These are phyloP conservation scores for Drosophila peninsularis DNA, from an alignment of 2,888 invertebrate species.

Conservation along the genomic window DNA sequence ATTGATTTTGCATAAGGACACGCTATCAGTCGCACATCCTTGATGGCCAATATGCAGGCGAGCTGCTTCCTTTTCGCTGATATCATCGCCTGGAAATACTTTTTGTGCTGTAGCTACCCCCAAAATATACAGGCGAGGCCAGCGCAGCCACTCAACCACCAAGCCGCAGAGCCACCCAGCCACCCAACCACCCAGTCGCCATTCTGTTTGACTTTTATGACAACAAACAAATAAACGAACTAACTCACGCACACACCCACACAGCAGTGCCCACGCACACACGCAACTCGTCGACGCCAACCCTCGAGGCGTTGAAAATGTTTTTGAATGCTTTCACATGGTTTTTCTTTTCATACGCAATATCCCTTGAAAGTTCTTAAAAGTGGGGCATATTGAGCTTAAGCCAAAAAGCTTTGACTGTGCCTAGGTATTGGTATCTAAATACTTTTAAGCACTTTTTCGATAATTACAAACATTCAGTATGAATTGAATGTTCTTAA, in stretches of 20 bases:
- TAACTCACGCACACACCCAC: slow-evolving; percentile 25
- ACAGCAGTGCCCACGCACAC: slow-evolving; percentile 7
- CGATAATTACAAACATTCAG: no score
- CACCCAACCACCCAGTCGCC: slow-evolving; percentile 26
- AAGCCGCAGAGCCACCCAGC: slow-evolving; percentile 11
- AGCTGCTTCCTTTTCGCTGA: slow-evolving; percentile 40
- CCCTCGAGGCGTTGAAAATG: slow-evolving; percentile 31
- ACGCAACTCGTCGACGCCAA: slow-evolving; percentile 13
- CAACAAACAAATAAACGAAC: slow-evolving; percentile 54
- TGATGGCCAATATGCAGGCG: slow-evolving; percentile 54
- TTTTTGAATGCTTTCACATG: slow-evolving; percentile 44
- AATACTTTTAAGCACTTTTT: no score
- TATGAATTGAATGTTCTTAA: no score
- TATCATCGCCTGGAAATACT: slow-evolving; percentile 49
- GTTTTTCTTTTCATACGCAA: slow-evolving; percentile 10
- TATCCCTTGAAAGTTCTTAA: not conserved
- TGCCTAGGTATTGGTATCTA: no score
- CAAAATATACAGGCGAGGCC: slow-evolving; percentile 14
- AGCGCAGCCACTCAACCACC: slow-evolving; percentile 3
- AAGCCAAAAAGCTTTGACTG: no score
- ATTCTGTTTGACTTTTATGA: slow-evolving; percentile 58
- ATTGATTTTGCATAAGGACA: slow-evolving; percentile 46
- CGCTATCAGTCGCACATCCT: slow-evolving; percentile 15
- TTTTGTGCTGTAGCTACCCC: slow-evolving; percentile 11
- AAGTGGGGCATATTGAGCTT: not conserved